Percentiles rank a stretch among this genome's conserved stretches.
Conservation (phyloP, 30 jellyfish, hydroid and myxozoan genomes). For the Hydractinia echinata region DNA sequence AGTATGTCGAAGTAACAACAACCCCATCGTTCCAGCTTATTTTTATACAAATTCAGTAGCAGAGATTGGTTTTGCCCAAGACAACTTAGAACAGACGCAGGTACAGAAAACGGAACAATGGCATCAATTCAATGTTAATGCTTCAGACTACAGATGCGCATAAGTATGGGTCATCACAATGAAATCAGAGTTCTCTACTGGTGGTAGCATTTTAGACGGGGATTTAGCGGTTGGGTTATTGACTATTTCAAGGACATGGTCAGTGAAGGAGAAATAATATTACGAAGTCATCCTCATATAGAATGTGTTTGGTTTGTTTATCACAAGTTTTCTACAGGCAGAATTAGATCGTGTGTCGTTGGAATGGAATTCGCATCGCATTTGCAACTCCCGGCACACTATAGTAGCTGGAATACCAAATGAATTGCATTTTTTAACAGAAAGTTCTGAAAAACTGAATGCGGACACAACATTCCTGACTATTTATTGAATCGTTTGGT, state of each 20-base stretch:
- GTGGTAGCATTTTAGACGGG: too few species aligned
- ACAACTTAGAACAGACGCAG: too few species aligned
- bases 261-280: neutral
- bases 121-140: too few species aligned
- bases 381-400: neutral
- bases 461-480: neutral
- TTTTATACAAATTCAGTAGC: too few species aligned
- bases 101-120: too few species aligned
- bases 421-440: neutral
- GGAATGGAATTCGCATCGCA: neutral
- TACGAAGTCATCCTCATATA: neutral
- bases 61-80: too few species aligned
- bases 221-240: too few species aligned
- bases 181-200: too few species aligned
- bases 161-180: too few species aligned
- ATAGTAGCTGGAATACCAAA: neutral
- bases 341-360: neutral
- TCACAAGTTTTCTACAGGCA: neutral
- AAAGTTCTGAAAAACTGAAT: neutral
- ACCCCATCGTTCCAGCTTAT: too few species aligned
- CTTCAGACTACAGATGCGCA: too few species aligned
- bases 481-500: neutral
- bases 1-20: too few species aligned
- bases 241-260: neutral
- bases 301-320: neutral